Conservation (phyloP, 2,888 invertebrate genomes). For the Mystacides longicornis region DNA sequence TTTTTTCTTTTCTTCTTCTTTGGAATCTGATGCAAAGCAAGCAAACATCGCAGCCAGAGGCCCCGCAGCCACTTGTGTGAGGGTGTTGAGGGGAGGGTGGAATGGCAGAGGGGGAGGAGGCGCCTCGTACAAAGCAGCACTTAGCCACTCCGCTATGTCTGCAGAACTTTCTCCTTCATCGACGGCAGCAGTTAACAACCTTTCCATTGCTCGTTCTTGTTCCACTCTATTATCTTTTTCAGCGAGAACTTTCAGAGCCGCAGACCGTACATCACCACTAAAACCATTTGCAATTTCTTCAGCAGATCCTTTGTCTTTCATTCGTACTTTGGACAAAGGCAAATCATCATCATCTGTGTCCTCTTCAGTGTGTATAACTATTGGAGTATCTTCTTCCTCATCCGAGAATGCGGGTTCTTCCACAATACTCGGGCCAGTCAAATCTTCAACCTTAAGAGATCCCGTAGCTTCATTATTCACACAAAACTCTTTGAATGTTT, state of each 20-base stretch:
- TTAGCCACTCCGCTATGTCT: constrained; percentile 43
- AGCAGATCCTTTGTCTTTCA: constrained; percentile 59
- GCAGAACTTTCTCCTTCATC: constrained; percentile 42
- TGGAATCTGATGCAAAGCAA: constrained; percentile 63
- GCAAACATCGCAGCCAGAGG: constrained; percentile 85
- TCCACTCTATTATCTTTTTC: constrained; percentile 30
- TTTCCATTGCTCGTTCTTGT: constrained; percentile 37
- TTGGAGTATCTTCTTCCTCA: constrained; percentile 64
- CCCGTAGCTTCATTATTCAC: constrained; percentile 44
- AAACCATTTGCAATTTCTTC: constrained; percentile 42
- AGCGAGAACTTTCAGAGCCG: constrained; percentile 44
- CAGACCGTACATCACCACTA: constrained; percentile 39
- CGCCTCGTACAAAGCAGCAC: constrained; percentile 45
- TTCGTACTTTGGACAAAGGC: constrained; percentile 68
- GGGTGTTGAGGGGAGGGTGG: constrained; percentile 45
- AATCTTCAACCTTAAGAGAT: constrained; percentile 45
- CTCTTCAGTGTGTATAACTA: constrained; percentile 44
- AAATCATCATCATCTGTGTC: constrained; percentile 70
- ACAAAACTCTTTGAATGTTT: constrained; percentile 89
- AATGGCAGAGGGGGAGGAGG: constrained; percentile 44
- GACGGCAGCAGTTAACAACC: constrained; percentile 37
- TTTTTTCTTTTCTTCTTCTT: constrained; percentile 65
- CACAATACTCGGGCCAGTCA: constrained; percentile 35
- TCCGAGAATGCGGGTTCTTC: constrained; percentile 78
- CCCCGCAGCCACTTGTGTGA: constrained; percentile 64